Evolutionary conservation across 2,888 invertebrate genomes (phyloP).

Genomic region (Trachelus iudaicus): DNA sequence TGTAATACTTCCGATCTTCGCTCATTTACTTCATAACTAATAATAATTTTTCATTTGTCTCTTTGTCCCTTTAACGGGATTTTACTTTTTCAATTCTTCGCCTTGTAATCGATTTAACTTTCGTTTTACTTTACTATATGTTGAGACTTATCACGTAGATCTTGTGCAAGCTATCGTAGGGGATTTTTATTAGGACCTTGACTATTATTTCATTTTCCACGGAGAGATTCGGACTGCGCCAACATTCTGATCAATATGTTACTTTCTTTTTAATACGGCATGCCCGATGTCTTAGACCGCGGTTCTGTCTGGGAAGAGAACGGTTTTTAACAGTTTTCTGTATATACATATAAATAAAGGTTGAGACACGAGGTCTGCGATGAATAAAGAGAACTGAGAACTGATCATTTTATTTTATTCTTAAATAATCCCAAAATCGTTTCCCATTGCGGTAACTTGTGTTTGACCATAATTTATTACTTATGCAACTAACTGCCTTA

Average conservation of each 20-base stretch:
- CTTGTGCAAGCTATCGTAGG: neutral
- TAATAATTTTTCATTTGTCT: neutral
- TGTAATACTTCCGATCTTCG: conserved; percentile 5
- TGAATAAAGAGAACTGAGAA: conserved; percentile 55
- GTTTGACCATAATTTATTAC: neutral
- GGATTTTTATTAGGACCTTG: neutral
- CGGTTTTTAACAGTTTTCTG: conserved; percentile 50
- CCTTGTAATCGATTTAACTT: neutral
- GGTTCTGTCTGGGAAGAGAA: conserved; percentile 28
- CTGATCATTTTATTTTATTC: neutral
- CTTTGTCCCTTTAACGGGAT: neutral
- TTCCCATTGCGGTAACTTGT: neutral
- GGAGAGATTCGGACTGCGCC: neutral
- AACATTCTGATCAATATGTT: neutral
- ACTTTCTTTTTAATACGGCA: neutral
- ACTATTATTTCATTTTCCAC: neutral
- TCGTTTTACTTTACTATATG: neutral
- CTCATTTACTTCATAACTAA: neutral
- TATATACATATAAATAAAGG: conserved; percentile 56
- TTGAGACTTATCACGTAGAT: neutral
- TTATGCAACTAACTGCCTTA: neutral
- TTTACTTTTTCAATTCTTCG: neutral
- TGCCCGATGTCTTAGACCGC: neutral
- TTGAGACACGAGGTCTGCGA: conserved; percentile 36
- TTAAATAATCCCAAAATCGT: neutral